Percentiles rank a stretch among this genome's conserved stretches.
Conservation (phyloP, 2,888 invertebrate species). For the Drosophila mayaguana region DNA sequence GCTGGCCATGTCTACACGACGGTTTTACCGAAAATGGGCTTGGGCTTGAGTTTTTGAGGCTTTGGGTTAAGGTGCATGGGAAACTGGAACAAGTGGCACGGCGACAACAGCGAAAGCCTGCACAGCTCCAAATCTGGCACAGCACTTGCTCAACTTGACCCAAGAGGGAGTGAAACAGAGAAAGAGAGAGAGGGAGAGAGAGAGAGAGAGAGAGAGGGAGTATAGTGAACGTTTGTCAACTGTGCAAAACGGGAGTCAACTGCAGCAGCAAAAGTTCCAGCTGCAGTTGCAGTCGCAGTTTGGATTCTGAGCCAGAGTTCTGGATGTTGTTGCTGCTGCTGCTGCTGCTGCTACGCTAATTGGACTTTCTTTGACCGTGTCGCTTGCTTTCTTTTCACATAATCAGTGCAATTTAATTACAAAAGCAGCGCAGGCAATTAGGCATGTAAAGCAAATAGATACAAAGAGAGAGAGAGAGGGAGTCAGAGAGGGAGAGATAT, state of each 20-base stretch:
- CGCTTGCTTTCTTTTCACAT: conserved; percentile 60
- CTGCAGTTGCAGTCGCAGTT: conserved; percentile 19
- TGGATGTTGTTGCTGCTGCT: conserved; percentile 12
- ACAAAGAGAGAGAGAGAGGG: background rate
- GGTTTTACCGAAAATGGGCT: conserved; percentile 66
- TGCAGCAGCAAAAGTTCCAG: conserved; percentile 9
- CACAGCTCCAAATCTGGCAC: conserved; percentile 56
- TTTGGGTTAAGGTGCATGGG: conserved; percentile 78
- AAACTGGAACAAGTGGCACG: conserved; percentile 78
- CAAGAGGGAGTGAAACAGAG: conserved; percentile 21
- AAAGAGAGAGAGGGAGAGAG: conserved; percentile 17
- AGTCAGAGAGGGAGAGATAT: conserved; percentile 31
- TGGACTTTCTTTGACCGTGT: conserved; percentile 66
- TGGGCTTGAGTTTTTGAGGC: conserved; percentile 52
- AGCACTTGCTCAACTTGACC: conserved; percentile 77
- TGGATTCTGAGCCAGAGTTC: conserved; percentile 39
- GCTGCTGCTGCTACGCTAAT: conserved; percentile 54
- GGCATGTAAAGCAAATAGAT: conserved; percentile 73
- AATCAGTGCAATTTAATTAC: conserved; percentile 79
- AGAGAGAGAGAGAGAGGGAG: conserved; percentile 12
- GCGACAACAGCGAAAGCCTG: conserved; percentile 61
- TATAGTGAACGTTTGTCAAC: conserved; percentile 64
- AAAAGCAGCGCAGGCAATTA: conserved; percentile 67
- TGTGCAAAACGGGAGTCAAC: conserved; percentile 38
- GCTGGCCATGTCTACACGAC: conserved; percentile 24